Base-by-base conservation (phyloP, 37 sponge, comb jelly and placozoan genomes). In the Petrosia ficiformis region DNA sequence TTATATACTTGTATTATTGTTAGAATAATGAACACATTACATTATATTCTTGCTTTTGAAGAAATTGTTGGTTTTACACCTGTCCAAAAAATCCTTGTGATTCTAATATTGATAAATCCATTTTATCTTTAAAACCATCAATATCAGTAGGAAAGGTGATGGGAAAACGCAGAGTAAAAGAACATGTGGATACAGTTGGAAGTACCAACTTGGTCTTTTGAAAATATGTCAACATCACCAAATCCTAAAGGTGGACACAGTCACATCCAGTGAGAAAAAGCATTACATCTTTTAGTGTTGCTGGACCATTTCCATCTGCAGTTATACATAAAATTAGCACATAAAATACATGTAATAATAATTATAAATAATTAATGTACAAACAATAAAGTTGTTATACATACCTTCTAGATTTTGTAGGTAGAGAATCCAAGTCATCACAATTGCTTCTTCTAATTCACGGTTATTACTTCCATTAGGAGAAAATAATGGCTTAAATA, bases 221-320 rank as follows among this genome's bases (percentile, higher is more conserved):
- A 30, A 6, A 14, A 29, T 14, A 21, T 36, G 32, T 2, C 29
- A n/a, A 42, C 32, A 29, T 67, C 68, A 19, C 74, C 58, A 8
- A 73, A 73, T 1, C 74, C 74, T 4, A 73, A 16, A 2, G 74
- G 74, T 16, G 74, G 74, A 52, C 54, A 48, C 24, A 52, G 57
- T 52, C 1, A 73, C 32, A n/a, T n/a, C n/a, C n/a, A n/a, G n/a
- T n/a, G n/a, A n/a, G n/a, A n/a, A n/a, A n/a, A n/a, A n/a, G n/a
- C 3, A 73, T 57, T 14, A 52, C 4, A 14, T 44, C 24, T 1
- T 44, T 30, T 57, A 44, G 37, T 38, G n/a, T n/a, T n/a, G n/a
- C n/a, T n/a, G n/a, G n/a, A n/a, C n/a, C n/a, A n/a, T n/a, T n/a
- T n/a, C n/a, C 25, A 5, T 28, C 41, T 30, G 21, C 22, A 2